A percentile compares a stretch with the other conserved stretches of the same genome.
Evolutionary conservation across 2,797 vertebrate species (phyloP).

Genomic region (Sparus aurata): DNA sequence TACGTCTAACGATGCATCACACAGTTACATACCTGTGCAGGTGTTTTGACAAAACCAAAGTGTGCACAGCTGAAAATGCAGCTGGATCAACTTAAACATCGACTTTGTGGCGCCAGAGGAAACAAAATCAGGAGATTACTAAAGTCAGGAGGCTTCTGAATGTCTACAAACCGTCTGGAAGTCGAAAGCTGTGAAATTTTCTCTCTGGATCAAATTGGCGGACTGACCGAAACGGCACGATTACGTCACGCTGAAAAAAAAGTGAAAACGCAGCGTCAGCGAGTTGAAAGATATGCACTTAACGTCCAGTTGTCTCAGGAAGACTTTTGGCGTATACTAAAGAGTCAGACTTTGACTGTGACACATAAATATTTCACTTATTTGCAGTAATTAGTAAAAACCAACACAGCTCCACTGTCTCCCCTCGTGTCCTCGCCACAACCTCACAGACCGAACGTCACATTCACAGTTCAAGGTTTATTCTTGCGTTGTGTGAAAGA

Average conservation of each 20-base stretch:
- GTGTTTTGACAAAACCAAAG: too few species aligned
- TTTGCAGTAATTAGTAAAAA: slow-evolving; percentile 12
- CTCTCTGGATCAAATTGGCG: too few species aligned
- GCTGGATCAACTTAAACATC: not conserved
- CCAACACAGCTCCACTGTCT: not conserved
- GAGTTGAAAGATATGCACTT: not conserved
- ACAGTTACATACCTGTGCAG: too few species aligned
- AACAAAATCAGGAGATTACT: not conserved
- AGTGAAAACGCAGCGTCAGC: not conserved
- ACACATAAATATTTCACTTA: slow-evolving; percentile 5
- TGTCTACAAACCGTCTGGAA: not conserved
- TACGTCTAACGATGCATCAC: too few species aligned
- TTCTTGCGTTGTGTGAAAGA: slow-evolving; percentile 33
- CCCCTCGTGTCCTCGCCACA: too few species aligned
- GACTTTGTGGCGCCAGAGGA: not conserved
- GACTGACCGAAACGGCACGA: too few species aligned
- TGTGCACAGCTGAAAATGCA: too few species aligned
- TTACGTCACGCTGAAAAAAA: too few species aligned
- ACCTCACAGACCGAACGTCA: not conserved
- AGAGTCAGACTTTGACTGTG: not conserved
- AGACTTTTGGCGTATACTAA: not conserved
- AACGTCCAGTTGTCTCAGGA: not conserved
- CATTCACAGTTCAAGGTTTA: not conserved
- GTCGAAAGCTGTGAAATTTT: too few species aligned
- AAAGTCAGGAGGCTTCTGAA: not conserved